phyloP scores from a whole-genome alignment of 1,140 invertebrate species.

The Ridgeia piscesae region DNA sequence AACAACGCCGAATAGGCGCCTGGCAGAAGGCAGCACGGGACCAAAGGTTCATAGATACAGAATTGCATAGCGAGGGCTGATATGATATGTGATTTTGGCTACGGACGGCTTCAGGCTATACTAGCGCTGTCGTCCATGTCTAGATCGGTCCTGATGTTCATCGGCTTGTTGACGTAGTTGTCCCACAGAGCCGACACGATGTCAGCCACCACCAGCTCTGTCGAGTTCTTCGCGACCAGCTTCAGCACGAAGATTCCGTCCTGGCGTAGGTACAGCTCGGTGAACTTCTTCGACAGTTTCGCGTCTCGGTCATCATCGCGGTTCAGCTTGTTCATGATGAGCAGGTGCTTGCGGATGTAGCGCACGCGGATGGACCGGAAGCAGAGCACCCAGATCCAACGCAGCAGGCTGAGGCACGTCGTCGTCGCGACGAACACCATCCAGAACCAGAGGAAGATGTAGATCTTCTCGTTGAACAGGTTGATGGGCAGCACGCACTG shows the following conservation, averaged over 20 bases:
- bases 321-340: constrained; percentile 34
- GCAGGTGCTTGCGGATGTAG: constrained; percentile 57
- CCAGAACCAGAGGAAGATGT: constrained; percentile 65
- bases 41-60: background rate
- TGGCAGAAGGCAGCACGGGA: background rate
- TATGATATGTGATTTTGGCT: constrained; percentile 1
- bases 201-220: constrained; percentile 32
- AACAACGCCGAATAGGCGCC: background rate
- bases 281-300: constrained; percentile 32
- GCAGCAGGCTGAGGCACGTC: constrained; percentile 55
- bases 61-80: background rate
- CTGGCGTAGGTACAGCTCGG: constrained; percentile 32
- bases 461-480: constrained; percentile 64
- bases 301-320: constrained; percentile 24
- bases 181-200: constrained; percentile 50
- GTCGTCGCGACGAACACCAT: constrained; percentile 61
- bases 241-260: constrained; percentile 38
- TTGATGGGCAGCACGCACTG: constrained; percentile 64
- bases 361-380: constrained; percentile 46
- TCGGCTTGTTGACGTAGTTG: constrained; percentile 32
- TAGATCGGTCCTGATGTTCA: constrained; percentile 21
- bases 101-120: constrained; percentile 17
- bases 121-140: constrained; percentile 30
- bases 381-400: constrained; percentile 47
- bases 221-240: constrained; percentile 33